Evolutionary conservation across 2,888 invertebrate genomes (phyloP), one percentile per base, ranked within the genome.

Genomic region (Trichopria drosophilae): DNA sequence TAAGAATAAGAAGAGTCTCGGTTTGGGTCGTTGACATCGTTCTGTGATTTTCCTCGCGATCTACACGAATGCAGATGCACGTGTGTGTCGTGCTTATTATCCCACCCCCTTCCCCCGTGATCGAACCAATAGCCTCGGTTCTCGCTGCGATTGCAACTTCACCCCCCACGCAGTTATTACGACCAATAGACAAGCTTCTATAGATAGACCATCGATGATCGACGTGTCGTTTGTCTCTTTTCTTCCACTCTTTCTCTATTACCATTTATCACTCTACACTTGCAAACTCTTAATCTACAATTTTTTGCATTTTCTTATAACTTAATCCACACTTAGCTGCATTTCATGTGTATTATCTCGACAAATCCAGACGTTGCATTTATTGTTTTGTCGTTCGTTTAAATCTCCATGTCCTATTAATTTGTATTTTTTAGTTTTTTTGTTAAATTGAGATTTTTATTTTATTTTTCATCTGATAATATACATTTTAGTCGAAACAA

Each of bases 21-120:
- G n/a, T n/a, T n/a, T n/a, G n/a, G 70, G 71, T 71, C 70, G 63
- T 69, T 69, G 70, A 69, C 71, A 69, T 68, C 66, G 63, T 58
- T 57, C 66, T 57, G 69, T 70, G 68, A 69, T 71, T 70, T 71
- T 71, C 69, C 70, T 69, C 59, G 60, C 42, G 43, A 41, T 49
- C 42, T 23, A 26, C 9, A 26, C n/a, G 26, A 26, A 26, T n/a
- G n/a, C n/a, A n/a, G n/a, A n/a, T n/a, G n/a, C n/a, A n/a, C n/a
- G n/a, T n/a, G n/a, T n/a, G n/a, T n/a, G n/a, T n/a, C n/a, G n/a
- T n/a, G n/a, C n/a, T n/a, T n/a, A n/a, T n/a, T n/a, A n/a, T n/a
- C n/a, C n/a, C n/a, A n/a, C n/a, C n/a, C n/a, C n/a, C n/a, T n/a
- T n/a, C n/a, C n/a, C n/a, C n/a, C 26, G 26, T 36, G 31, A 41